phyloP scores from a whole-genome alignment of 2,113 vertebrate genomes.

The Genyomyrus donnyi region DNA sequence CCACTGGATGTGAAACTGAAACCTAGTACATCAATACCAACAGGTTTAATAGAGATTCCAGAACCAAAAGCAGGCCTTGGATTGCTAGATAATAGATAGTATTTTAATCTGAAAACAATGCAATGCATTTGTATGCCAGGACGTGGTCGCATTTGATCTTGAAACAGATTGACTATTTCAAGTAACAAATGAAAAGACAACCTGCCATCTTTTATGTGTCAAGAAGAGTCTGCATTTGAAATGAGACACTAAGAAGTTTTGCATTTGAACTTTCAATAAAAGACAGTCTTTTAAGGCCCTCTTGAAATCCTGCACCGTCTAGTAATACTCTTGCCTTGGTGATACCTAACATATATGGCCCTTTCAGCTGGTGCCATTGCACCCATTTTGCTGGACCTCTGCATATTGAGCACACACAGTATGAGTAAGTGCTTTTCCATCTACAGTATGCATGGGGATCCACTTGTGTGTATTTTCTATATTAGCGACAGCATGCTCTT shows the following conservation, averaged over 20 bases:
- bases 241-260: neutral
- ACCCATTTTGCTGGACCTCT: neutral
- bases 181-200: neutral
- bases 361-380: neutral
- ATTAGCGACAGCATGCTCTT: conserved; percentile 24
- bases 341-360: neutral
- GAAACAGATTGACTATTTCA: neutral
- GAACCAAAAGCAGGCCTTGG: neutral
- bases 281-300: neutral
- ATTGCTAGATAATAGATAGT: neutral
- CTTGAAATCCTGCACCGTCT: neutral
- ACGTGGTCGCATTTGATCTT: neutral
- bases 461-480: conserved; percentile 10
- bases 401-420: neutral
- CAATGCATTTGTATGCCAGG: neutral
- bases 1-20: neutral
- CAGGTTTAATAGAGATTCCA: neutral
- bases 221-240: neutral
- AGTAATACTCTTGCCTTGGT: neutral
- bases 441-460: conserved; percentile 19
- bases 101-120: neutral
- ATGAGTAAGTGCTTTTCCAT: neutral
- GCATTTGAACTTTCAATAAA: conserved; percentile 2
- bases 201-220: neutral
- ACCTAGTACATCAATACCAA: neutral